These are phyloP conservation scores for Heteronetta atricapilla DNA, from an alignment of 2,113 vertebrate genomes.

Conservation along the genomic window DNA sequence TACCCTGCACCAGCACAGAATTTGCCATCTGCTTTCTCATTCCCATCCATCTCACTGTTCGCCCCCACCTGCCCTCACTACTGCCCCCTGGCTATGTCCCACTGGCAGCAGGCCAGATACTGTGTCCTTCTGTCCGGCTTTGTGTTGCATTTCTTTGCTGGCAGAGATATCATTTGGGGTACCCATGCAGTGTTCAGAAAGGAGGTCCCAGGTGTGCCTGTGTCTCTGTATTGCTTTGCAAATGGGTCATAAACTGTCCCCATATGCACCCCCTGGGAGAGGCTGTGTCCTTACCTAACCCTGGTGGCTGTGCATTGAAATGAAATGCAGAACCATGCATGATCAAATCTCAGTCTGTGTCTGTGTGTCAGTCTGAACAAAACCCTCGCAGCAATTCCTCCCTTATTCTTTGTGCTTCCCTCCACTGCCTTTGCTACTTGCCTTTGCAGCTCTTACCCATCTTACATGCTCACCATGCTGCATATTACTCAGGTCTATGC, in stretches of 20 bases:
- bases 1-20: background rate
- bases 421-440: background rate
- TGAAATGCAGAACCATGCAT: fast-evolving
- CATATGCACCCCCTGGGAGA: background rate
- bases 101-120: background rate
- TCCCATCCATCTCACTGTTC: background rate
- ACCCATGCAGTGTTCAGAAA: background rate
- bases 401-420: background rate
- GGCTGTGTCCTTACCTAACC: background rate
- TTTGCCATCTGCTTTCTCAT: conserved; percentile 10
- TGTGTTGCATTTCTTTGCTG: fast-evolving
- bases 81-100: fast-evolving
- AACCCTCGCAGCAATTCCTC: background rate
- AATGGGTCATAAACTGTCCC: background rate
- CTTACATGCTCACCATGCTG: background rate
- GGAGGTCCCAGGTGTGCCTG: background rate
- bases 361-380: background rate
- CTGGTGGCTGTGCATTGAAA: background rate
- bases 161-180: background rate
- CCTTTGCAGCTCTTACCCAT: background rate
- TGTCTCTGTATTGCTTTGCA: background rate
- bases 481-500: background rate
- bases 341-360: too few species aligned
- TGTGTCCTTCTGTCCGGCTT: background rate
- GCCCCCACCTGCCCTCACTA: background rate